phyloP scores from a whole-genome alignment of 2,113 vertebrate genomes.

The Eolophus roseicapilla region DNA sequence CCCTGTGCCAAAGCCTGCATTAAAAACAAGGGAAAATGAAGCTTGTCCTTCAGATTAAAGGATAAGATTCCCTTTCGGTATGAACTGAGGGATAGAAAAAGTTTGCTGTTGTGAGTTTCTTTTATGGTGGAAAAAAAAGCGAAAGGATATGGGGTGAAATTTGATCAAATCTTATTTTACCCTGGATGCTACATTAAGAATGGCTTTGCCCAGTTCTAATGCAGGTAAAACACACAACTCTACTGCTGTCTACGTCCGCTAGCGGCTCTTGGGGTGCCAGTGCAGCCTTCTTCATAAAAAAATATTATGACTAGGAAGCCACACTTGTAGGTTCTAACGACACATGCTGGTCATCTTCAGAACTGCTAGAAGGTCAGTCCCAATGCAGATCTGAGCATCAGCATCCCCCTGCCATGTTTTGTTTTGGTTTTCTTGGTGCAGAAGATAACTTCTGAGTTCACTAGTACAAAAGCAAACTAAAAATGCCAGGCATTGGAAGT shows the following conservation, averaged over 20 bases:
- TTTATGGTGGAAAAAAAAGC: neutral
- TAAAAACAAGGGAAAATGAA: neutral
- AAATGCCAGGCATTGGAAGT: neutral
- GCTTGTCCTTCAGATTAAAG: neutral
- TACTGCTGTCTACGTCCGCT: neutral
- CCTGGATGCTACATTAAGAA: neutral
- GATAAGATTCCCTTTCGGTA: neutral
- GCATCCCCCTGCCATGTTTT: accelerated
- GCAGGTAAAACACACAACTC: neutral
- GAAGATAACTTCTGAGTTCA: neutral
- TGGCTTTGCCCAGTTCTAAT: neutral
- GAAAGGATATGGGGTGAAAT: neutral
- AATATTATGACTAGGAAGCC: neutral
- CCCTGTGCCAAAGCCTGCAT: neutral
- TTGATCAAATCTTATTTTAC: neutral
- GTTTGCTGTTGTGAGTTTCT: neutral
- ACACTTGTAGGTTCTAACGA: neutral
- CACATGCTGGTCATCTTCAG: neutral
- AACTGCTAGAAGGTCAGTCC: neutral
- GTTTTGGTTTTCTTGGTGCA: neutral
- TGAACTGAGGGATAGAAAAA: neutral
- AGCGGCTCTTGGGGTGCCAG: neutral
- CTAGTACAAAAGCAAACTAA: neutral
- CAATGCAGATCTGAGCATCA: neutral
- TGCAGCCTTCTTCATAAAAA: neutral